Base-by-base conservation (phyloP, 2,888 invertebrate genomes). In the Ophraella communa region DNA sequence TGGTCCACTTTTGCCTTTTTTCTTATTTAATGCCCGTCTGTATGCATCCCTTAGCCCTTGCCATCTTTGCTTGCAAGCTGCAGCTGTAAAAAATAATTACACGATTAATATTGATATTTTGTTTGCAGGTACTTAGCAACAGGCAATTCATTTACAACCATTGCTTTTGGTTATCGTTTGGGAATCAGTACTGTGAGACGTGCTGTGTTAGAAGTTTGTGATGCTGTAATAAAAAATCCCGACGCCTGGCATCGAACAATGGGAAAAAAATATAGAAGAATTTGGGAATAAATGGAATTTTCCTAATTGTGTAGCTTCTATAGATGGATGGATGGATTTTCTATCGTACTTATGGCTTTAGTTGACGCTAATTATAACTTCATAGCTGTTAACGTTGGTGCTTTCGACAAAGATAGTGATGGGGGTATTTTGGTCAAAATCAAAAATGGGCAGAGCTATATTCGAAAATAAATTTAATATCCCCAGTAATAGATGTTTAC, bases 101-200 rank as follows among this genome's bases (percentile, higher is more conserved):
- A n/a, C n/a, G n/a, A n/a, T n/a, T n/a, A n/a, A n/a, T n/a, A 35
- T 4, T 20, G 33, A 39, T 54, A 39, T 39, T 54, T 21, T 54
- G 39, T 21, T 64, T 69, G 17, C 54, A 66, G 64, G 56, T 68
- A 59, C 42, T 63, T 75, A 53, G 70, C 72, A 61, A 73, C 73
- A 62, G 74, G 73, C 39, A 70, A 74, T 70, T 71, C 64, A 62
- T 73, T 73, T 55, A 68, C 68, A 61, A 73, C 71, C 35, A 71
- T 74, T 64, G 68, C 71, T 44, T 70, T 71, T 62, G 71, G 67
- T 64, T 74, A 70, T 65, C 64, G 72, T 30, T 42, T 73, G 65
- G 73, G 73, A 45, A 52, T 65, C 62, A 69, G 64, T 66, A 23
- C 39, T 51, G 49, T 59, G 17, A 59, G 58, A 23, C 49, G 20